Evolutionary conservation across 2,113 vertebrate species (phyloP), one percentile per base, ranked within the genome.

Genomic region (Dasypus novemcinctus): DNA sequence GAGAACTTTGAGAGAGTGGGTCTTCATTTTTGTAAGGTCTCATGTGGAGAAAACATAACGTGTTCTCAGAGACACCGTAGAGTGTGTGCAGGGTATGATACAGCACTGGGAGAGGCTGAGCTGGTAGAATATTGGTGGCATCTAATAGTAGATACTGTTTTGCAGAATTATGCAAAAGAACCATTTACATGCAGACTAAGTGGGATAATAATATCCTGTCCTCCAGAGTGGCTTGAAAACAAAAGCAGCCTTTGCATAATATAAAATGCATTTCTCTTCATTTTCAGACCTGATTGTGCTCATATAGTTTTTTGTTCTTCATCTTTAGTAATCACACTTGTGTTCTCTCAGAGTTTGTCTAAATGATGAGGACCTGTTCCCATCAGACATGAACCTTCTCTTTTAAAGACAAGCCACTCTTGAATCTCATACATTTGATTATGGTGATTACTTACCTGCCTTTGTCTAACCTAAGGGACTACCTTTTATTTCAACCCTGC

Each of bases 371-470:
- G 96, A 94, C 90, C 94, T 86, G 46, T 74, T 95, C 88, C 7
- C 71, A 76, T 97, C 84, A 94, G 88, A 95, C 64, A 49, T 17
- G 78, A 97, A 64, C 63, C 74, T 52, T 96, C 72, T 96, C 49
- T 88, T 94, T 90, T 95, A 89, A 95, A 80, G 90, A 86, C 85
- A 93, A 96, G 69, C 49, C 68, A 87, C 78, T 95, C 94, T 33
- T 83, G 93, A 96, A 96, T 97, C 94, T 95, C 94, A 91, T 94
- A 61, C 90, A 94, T 95, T 95, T 95, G 85, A 95, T 96, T 95
- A 95, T 94, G 94, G 54, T 94, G 86, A 93, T 97, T 94, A 81
- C 91, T 87, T 87, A 91, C 88, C 95, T 96, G 88, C 92, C 82
- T 95, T 85, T 97, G 92, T 83, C 85, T 90, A 87, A 11, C 49